These are phyloP conservation scores for Cremastobaeus sp. DNA, from an alignment of 2,888 invertebrate species.

Conservation along the genomic window DNA sequence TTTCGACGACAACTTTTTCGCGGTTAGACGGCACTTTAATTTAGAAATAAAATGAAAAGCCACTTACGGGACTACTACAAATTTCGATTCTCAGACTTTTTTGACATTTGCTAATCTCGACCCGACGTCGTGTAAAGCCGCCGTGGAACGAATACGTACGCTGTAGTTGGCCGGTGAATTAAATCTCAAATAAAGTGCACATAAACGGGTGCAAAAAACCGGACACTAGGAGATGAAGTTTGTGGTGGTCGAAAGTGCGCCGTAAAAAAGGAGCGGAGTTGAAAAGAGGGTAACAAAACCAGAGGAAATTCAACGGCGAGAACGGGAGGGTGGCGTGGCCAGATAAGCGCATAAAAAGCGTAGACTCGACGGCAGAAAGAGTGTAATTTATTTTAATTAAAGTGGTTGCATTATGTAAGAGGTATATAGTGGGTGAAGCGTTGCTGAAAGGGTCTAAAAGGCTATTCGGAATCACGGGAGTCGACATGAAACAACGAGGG, in stretches of 20 bases:
- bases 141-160: slow-evolving; percentile 60
- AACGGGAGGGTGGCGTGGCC: slow-evolving; percentile 17
- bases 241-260: slow-evolving; percentile 68
- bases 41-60: slow-evolving; percentile 32
- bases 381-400: slow-evolving; percentile 78
- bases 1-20: neutral
- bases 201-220: slow-evolving; percentile 71
- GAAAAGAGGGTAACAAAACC: slow-evolving; percentile 43
- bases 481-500: slow-evolving; percentile 62
- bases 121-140: slow-evolving; percentile 65
- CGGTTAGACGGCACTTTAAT: slow-evolving; percentile 12
- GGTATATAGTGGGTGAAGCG: slow-evolving; percentile 66
- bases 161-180: slow-evolving; percentile 75
- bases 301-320: slow-evolving; percentile 32
- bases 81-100: slow-evolving; percentile 51
- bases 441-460: slow-evolving; percentile 73
- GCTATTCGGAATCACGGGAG: slow-evolving; percentile 63
- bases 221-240: slow-evolving; percentile 38
- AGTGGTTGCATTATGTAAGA: slow-evolving; percentile 77
- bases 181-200: slow-evolving; percentile 78
- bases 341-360: slow-evolving; percentile 58
- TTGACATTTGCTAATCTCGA: slow-evolving; percentile 70
- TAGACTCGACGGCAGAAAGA: slow-evolving; percentile 61
- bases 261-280: slow-evolving; percentile 61
- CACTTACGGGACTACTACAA: slow-evolving; percentile 27